phyloP scores from a whole-genome alignment of 23 tunicate genomes.

The Phallusia fumigata region DNA sequence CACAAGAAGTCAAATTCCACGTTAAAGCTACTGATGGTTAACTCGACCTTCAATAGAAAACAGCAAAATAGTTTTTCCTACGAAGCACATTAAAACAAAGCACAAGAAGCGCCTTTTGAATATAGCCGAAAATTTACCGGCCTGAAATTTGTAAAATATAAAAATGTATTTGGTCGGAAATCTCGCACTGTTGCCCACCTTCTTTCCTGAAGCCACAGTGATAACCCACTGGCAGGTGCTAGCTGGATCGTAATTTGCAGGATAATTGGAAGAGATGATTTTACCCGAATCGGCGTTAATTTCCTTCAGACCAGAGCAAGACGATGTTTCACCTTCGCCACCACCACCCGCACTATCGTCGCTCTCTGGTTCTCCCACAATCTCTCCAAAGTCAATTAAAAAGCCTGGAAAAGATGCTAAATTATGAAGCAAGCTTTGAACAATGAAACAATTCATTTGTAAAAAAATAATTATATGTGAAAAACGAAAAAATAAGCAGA shows the following conservation, averaged over 20 bases:
- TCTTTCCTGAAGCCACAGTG: not conserved
- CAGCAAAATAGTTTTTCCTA: no score
- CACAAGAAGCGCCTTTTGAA: no score
- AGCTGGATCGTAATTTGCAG: not conserved
- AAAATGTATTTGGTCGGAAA: not conserved
- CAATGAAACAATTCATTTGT: no score
- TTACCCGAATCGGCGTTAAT: slow-evolving; percentile 1
- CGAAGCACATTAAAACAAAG: no score
- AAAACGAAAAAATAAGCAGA: no score
- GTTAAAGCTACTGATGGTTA: not conserved
- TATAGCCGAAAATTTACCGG: no score
- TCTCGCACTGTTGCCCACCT: not conserved
- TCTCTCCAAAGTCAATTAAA: not conserved
- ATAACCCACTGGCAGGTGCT: not conserved
- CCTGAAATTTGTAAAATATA: not conserved
- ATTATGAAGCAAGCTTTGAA: not conserved
- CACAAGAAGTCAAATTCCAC: slow-evolving; percentile 1
- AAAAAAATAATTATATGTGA: no score
- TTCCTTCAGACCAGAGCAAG: not conserved
- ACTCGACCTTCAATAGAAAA: not conserved
- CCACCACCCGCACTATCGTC: not conserved
- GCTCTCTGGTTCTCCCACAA: not conserved
- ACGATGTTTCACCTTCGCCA: not conserved
- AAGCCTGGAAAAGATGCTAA: not conserved
- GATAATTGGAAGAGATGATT: not conserved